Base-by-base conservation (phyloP, 1,140 invertebrate genomes). In the Arion vulgaris region DNA sequence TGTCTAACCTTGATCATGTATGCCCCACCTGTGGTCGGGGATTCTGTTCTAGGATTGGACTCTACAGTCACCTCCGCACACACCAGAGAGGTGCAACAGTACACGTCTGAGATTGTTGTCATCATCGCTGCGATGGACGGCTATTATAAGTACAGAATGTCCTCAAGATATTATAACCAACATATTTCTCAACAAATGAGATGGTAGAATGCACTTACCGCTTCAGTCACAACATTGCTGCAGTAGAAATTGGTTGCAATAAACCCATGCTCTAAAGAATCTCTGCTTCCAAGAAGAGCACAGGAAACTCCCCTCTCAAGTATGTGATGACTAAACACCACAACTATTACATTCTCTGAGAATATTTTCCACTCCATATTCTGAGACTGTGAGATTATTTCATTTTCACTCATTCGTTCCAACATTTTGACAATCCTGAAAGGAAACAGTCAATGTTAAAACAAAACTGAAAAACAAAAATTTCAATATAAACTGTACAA, bases 381-480 rank as follows among this genome's bases (percentile, higher is more conserved):
- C 45, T 51, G 32, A 7, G 57, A 38, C 51, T 78, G 51, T 32
- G 57, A n/a, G 0, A 23, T 62, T 5, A 78, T 38, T 34, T 78
- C 49, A n/a, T n/a, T n/a, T 13, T 78, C 53, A 78, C 34, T 68
- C 76, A 78, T 62, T 28, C 38, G 32, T 68, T 78, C 76, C 51
- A 78, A 45, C 76, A 78, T 78, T 28, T n/a, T 57, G n/a, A 78
- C 76, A 53, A 78, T 78, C 26, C 76, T 78, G 36, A 66, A 62
- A 57, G 71, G 4, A 41, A 34, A 39, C 36, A 28, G 5, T n/a
- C 7, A 7, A 39, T 41, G n/a, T 23, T 39, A 19, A 34, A 39
- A 39, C 4, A 39, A 34, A 45, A 45, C 41, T 15, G 15, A 45
- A 45, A 45, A 45, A 45, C 41, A 45, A 7, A 45, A 45, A 15